Evolutionary conservation across 1,140 invertebrate genomes (phyloP), one percentile per base, ranked within the genome.

Genomic region (Monomorium pharaonis): DNA sequence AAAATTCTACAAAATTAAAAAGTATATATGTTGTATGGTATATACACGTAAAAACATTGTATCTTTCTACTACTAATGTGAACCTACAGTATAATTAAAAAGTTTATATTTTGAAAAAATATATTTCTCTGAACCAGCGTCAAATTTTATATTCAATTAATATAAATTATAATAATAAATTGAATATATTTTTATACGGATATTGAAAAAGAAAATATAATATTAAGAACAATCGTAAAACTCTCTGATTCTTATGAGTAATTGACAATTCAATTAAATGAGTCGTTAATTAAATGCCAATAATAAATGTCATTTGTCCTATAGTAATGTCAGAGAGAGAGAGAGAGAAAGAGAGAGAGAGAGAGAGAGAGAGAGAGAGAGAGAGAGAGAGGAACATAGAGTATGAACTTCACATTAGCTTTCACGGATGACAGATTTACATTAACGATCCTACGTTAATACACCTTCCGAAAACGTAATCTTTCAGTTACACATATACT

Each of bases 391-490:
- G 16, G 24, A 65, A 80, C 60, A 33, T 5, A 37, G 30, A 9
- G 9, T 42, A 24, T 3, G 21, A 81, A 27, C 21, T 21, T 24
- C 24, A 3, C 51, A 33, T 83, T 83, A 58, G n/a, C n/a, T 74
- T 21, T 18, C 9, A 44, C 33, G 67, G 56, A 12, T 72, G 67
- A 47, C 76, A 65, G 60, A 78, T 78, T 65, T 77, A 77, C 77
- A 21, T 56, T 80, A 80, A 80, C 47, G 75, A 49, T 51, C 58
- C 27, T n/a, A 60, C 67, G 42, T 58, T 83, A 83, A 83, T 81
- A 81, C 24, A 83, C 51, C 33, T 47, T 47, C 37, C 51, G n/a
- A 83, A 83, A 83, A 58, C 27, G 78, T 83, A 74, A 83, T 83
- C 78, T 60, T 74, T 14, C 78, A 74, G 67, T 83, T 83, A 33